Conservation (phyloP, 1,140 invertebrate genomes). For the Tachypleus tridentatus region DNA sequence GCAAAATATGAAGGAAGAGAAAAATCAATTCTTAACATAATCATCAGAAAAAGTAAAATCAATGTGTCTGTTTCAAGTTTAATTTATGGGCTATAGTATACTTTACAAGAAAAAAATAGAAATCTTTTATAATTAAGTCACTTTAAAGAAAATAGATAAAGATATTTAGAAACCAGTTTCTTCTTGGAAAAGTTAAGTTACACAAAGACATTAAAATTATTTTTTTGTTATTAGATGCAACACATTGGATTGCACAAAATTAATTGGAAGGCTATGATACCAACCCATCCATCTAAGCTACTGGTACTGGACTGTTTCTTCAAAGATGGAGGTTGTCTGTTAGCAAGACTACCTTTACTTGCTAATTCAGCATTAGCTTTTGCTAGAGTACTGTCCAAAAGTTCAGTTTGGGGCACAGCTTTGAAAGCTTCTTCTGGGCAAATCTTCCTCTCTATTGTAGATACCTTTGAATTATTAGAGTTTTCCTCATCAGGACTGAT, state of each 20-base stretch:
- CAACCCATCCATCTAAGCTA: conserved; percentile 5
- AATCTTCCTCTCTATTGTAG: conserved; percentile 16
- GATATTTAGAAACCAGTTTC: no score
- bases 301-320: conserved; percentile 27
- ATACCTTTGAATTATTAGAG: conserved; percentile 59
- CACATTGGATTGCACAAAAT: conserved; percentile 28
- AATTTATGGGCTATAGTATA: no score
- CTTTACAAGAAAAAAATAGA: no score
- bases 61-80: no score
- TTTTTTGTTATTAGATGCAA: background rate
- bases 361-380: conserved; percentile 80
- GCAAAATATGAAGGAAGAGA: no score
- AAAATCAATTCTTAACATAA: no score
- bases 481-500: conserved; percentile 57
- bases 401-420: conserved; percentile 65
- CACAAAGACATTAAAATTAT: no score
- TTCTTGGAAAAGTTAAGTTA: no score
- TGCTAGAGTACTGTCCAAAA: conserved; percentile 73
- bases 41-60: no score
- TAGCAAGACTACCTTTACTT: conserved; percentile 46
- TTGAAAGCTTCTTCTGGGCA: conserved; percentile 30
- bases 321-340: conserved; percentile 41
- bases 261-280: conserved; percentile 35
- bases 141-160: no score
- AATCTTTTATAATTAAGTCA: no score